Conservation (phyloP, 1,140 invertebrate species). For the Conus ventricosus region DNA sequence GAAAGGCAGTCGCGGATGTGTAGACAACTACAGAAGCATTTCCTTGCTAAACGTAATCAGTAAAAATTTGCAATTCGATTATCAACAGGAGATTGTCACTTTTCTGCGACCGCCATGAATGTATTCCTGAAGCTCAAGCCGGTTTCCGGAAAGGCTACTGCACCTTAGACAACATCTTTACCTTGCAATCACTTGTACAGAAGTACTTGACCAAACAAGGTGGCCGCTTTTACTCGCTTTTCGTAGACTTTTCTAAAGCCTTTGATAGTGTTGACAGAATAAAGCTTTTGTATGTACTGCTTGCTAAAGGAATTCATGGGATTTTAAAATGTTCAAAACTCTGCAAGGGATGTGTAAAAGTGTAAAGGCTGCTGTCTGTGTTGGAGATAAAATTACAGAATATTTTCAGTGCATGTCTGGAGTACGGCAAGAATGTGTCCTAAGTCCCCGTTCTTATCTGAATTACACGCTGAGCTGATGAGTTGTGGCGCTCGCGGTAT, state of each 20-base stretch:
- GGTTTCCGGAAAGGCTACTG: slow-evolving; percentile 4
- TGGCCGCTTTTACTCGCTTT: not conserved
- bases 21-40: slow-evolving; percentile 16
- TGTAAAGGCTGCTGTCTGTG: not conserved
- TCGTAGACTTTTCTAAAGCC: slow-evolving; percentile 4
- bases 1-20: slow-evolving; percentile 13
- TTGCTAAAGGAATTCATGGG: not conserved
- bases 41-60: slow-evolving; percentile 18
- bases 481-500: slow-evolving; percentile 7
- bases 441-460: too few relatives aligned
- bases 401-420: not conserved
- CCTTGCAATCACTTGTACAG: not conserved
- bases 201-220: not conserved
- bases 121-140: not conserved
- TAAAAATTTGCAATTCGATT: slow-evolving; percentile 17
- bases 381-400: not conserved
- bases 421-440: not conserved
- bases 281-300: too few relatives aligned
- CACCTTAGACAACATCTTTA: not conserved
- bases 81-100: slow-evolving; percentile 19
- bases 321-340: not conserved
- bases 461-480: not conserved
- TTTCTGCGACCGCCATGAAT: slow-evolving; percentile 22
- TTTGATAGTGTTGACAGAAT: too few relatives aligned
- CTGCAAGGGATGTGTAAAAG: not conserved